phyloP scores from a whole-genome alignment of 2,113 vertebrate species.

The Nothocercus nigrocapillus region DNA sequence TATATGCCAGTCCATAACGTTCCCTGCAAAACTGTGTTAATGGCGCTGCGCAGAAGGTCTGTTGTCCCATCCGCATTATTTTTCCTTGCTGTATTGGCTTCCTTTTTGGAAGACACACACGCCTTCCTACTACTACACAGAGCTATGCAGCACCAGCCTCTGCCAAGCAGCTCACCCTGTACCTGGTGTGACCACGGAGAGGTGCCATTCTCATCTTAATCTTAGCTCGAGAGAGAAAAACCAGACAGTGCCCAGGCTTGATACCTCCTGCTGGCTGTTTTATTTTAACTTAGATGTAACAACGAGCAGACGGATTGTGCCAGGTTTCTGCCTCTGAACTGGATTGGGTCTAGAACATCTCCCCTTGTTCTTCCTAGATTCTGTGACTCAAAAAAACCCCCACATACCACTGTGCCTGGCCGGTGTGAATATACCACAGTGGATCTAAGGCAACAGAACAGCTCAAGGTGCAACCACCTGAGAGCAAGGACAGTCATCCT shows the following conservation, averaged over 20 bases:
- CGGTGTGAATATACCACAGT: not conserved
- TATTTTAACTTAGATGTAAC: not conserved
- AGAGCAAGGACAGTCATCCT: not conserved
- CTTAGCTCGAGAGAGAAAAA: not conserved
- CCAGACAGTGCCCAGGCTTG: not conserved
- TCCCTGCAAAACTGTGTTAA: not conserved
- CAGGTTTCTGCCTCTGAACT: not conserved
- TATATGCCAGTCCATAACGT: not conserved
- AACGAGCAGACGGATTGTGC: not conserved
- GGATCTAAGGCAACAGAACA: not conserved
- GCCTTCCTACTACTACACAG: not conserved
- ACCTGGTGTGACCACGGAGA: not conserved
- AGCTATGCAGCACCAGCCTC: not conserved
- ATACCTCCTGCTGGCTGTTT: not conserved
- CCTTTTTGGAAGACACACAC: not conserved
- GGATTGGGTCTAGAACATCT: not conserved
- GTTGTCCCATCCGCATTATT: too few relatives aligned
- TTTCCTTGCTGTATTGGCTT: not conserved
- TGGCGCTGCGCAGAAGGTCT: not conserved
- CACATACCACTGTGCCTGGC: rapidly evolving
- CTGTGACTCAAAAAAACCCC: not conserved
- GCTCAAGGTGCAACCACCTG: not conserved
- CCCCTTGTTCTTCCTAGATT: conserved; percentile 2
- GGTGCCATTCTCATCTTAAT: not conserved
- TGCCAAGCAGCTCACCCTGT: rapidly evolving